These are phyloP conservation scores for Cordilura impudica DNA, from an alignment of 2,888 invertebrate species.

Conservation along the genomic window DNA sequence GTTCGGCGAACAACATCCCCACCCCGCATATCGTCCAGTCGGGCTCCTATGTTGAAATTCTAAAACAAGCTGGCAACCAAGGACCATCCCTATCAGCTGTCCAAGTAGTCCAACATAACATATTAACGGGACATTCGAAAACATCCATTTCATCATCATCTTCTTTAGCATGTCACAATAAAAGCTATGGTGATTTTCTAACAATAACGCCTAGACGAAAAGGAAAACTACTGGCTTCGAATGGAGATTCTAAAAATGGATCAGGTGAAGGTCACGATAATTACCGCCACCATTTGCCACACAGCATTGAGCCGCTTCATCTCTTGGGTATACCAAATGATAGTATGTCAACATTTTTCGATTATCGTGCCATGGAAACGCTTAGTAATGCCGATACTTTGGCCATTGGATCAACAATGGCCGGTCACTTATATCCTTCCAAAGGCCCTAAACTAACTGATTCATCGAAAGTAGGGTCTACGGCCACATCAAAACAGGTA, in stretches of 20 bases:
- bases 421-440: conserved; percentile 66
- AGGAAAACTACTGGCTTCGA: conserved; percentile 65
- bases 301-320: conserved; percentile 72
- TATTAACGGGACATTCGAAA: conserved; percentile 42
- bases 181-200: conserved; percentile 74
- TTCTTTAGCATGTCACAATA: conserved; percentile 69
- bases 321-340: conserved; percentile 70
- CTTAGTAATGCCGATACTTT: conserved; percentile 74
- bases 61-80: conserved; percentile 66
- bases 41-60: conserved; percentile 75
- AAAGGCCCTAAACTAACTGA: conserved; percentile 58
- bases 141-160: conserved; percentile 36
- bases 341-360: conserved; percentile 68
- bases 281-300: conserved; percentile 69
- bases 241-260: conserved; percentile 50
- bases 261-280: conserved; percentile 54
- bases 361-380: conserved; percentile 73
- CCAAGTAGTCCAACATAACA: conserved; percentile 39
- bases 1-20: conserved; percentile 65
- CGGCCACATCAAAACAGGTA: conserved; percentile 20
- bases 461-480: conserved; percentile 3
- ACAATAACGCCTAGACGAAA: conserved; percentile 73
- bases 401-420: conserved; percentile 72
- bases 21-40: conserved; percentile 72
- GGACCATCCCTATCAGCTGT: conserved; percentile 35